Evolutionary conservation across 2,888 invertebrate genomes (phyloP).

Genomic region (Xestia c-nigrum): DNA sequence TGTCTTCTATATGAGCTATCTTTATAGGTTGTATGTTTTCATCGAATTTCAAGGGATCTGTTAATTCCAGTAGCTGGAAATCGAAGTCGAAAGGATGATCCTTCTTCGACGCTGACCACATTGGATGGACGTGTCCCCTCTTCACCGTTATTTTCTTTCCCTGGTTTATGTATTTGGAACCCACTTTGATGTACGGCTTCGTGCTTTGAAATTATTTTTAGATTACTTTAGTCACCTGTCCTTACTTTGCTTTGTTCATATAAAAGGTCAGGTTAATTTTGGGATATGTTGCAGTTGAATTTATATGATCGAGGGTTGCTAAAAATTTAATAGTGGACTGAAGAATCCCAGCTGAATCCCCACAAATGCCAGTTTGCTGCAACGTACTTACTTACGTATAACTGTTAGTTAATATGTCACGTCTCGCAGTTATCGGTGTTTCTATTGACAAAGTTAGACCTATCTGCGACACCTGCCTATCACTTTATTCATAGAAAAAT

Average conservation of each 20-base stretch:
- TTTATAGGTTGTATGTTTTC: constrained; percentile 82
- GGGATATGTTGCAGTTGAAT: background rate
- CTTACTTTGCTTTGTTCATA: background rate
- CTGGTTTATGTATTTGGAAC: constrained; percentile 82
- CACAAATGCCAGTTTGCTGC: no score
- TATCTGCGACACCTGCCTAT: no score
- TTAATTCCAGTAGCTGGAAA: constrained; percentile 82
- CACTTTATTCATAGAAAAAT: no score
- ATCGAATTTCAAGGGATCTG: constrained; percentile 76
- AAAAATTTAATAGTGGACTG: background rate
- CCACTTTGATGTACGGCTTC: constrained; percentile 81
- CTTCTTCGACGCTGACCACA: constrained; percentile 78
- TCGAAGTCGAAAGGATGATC: constrained; percentile 86
- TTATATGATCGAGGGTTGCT: background rate
- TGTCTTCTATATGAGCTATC: constrained; percentile 84
- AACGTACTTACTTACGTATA: no score
- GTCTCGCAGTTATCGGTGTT: no score
- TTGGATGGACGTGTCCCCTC: constrained; percentile 76
- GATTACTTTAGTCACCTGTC: constrained; percentile 16
- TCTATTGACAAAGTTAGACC: no score
- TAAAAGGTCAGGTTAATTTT: background rate
- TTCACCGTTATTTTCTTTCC: constrained; percentile 76
- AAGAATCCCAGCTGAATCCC: background rate
- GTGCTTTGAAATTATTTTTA: constrained; percentile 72
- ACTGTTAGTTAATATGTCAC: no score